Percentiles rank a stretch among this genome's conserved stretches.
Evolutionary conservation across 2,113 vertebrate species (phyloP).

Genomic region (Toxotes jaculatrix): DNA sequence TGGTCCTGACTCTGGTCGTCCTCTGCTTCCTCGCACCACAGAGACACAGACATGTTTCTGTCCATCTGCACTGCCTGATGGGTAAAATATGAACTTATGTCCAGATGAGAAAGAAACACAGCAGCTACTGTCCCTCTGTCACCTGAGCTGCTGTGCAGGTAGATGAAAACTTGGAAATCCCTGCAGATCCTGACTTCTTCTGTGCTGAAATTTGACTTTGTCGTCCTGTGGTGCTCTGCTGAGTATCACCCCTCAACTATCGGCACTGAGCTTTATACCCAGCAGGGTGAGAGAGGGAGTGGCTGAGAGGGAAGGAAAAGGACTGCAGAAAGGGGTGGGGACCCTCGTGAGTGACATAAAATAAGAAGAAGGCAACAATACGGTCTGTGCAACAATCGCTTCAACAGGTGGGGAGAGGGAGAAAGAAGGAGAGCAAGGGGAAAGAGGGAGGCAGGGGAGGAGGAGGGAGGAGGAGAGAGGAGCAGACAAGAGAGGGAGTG

Average conservation of each 20-base stretch:
- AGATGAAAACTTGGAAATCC: not conserved
- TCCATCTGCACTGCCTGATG: slow-evolving; percentile 49
- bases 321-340: slow-evolving; percentile 28
- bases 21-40: slow-evolving; percentile 85
- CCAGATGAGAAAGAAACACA: slow-evolving; percentile 8
- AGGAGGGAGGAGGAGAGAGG: slow-evolving; percentile 32
- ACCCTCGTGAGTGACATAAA: slow-evolving; percentile 63
- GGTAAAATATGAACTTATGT: slow-evolving; percentile 1
- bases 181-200: not conserved
- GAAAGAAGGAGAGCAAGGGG: slow-evolving; percentile 48
- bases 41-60: slow-evolving; percentile 74
- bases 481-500: slow-evolving; percentile 82
- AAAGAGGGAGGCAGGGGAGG: slow-evolving; percentile 37
- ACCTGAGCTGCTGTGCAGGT: not conserved
- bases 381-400: slow-evolving; percentile 72
- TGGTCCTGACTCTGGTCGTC: slow-evolving; percentile 45
- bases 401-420: slow-evolving; percentile 85
- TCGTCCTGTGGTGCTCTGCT: slow-evolving; percentile 28
- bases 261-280: slow-evolving; percentile 73
- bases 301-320: not conserved
- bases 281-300: slow-evolving; percentile 37
- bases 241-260: slow-evolving; percentile 1
- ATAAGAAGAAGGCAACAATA: slow-evolving; percentile 78
- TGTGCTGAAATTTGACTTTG: not conserved
- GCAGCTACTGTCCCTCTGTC: slow-evolving; percentile 11